Base-by-base conservation (phyloP, 2,113 vertebrate genomes). In the Nothocercus julius region DNA sequence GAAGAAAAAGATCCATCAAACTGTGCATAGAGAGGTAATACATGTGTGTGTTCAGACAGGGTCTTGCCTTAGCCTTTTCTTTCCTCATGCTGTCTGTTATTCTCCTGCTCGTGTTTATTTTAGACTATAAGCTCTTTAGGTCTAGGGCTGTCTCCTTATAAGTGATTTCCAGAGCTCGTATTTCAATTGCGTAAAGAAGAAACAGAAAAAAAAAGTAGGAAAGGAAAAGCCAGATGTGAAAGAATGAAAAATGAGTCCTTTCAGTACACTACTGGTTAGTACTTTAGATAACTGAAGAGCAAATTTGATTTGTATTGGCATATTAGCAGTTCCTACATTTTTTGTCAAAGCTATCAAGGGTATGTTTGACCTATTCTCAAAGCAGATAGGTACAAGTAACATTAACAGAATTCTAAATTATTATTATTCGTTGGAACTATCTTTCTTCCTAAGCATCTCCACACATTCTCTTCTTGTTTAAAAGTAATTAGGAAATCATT, bases 401-500 rank as follows among this genome's bases (percentile, higher is more conserved):
- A 80, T n/a, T 90, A 69, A 80, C 73, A 59, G 7, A 49, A 40
- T 70, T 80, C 44, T 91, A 61, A 83, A 27, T 27, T 42, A 64
- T 64, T 40, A 15, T 42, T 66, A 28, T 25, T 42, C 17, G 11
- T 30, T 9, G 10, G 54, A 93, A 58, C 25, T 49, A 18, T 12
- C 28, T 70, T 8, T 74, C 42, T 87, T 84, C 18, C 27, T 93
- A 86, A 49, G 2, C 4, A 54, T 67, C n/a, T 15, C 14, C 15
- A 54, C 18, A 36, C 22, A 36, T 75, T 83, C 22, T 75, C 91
- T 42, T 81, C 54, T 79, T 82, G 22, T 78, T 25, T 54, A 67
- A 89, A 95, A 90, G 77, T 78, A 89, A 89, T 88, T 78, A 82
- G 56, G n/a, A 84, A 95, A 84, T 68, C 1, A 22, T 77, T 80